phyloP scores from a whole-genome alignment of 2,888 invertebrate genomes.

The Ptilodon capucinus region DNA sequence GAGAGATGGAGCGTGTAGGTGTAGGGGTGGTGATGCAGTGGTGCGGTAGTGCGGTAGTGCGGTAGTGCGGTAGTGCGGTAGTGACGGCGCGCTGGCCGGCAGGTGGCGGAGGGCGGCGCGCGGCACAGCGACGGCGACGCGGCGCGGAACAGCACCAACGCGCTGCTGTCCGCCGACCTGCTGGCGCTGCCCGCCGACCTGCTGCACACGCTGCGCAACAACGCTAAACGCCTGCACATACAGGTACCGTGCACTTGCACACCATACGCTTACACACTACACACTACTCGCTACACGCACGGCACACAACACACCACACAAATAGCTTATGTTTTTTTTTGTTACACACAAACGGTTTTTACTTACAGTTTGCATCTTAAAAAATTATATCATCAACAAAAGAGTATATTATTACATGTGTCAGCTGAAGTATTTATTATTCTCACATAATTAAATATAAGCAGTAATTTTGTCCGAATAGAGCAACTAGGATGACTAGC shows the following conservation, averaged over 20 bases:
- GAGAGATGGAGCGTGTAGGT: background rate
- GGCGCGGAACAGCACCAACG: slow-evolving; percentile 90
- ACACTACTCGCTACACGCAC: background rate
- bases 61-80: background rate
- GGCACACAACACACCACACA: background rate
- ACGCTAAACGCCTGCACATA: slow-evolving; percentile 61
- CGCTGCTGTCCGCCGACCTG: slow-evolving; percentile 88
- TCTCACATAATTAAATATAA: no score
- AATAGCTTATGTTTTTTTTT: background rate
- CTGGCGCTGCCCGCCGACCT: slow-evolving; percentile 80
- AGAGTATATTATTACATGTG: no score
- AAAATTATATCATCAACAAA: no score
- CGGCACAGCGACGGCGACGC: slow-evolving; percentile 77
- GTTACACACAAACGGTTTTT: background rate
- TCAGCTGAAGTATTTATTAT: no score
- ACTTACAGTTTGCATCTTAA: background rate
- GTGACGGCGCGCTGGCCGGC: slow-evolving; percentile 16
- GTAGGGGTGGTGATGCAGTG: background rate
- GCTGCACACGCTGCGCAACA: slow-evolving; percentile 64
- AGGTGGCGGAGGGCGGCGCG: slow-evolving; percentile 33
- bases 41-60: background rate
- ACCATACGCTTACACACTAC: background rate
- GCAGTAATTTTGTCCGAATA: no score
- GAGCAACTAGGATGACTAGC: no score
- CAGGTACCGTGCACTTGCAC: slow-evolving; percentile 45